Base-by-base conservation (phyloP, 2,797 vertebrate genomes). In the Sylvilagus floridanus region DNA sequence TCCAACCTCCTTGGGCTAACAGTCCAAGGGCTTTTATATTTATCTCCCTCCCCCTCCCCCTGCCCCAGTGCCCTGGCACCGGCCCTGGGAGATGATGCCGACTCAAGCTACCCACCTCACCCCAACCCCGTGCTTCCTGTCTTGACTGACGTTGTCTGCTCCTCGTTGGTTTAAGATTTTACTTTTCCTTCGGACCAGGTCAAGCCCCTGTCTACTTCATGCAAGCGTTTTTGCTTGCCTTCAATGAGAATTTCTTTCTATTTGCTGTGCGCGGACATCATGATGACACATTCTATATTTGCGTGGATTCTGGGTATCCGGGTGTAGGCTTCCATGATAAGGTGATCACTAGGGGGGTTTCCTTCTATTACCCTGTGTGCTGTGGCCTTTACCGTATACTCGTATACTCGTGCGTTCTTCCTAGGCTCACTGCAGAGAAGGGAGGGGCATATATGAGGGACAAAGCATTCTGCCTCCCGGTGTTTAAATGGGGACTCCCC, bases 151-250 rank as follows among this genome's bases (percentile, higher is more conserved):
- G 30, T 2, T 16, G n/a, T 28, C 2, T 14, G 28, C 24, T 5
- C 14, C 22, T 30, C 62, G 16, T 1, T 16, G 16, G 63, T 21
- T 62, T 19, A 72, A 69, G 78, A 32, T 4, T 8, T 8, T 6
- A 9, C 26, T 24, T 30, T 1, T 0, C 2, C 63, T 52, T 26
- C 1, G 62, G 84, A 30, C 60, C 68, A 32, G 62, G 42, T 14
- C 28, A 0, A 0, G 5, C 37, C 28, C 28, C 17, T 0, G 0
- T 9, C 37, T 63, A 42, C 2, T 16, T 24, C 37, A 8, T 0
- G 32, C 24, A 68, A 62, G 28, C 42, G 12, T 32, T 76, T 28
- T 42, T 24, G 17, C 32, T 52, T 28, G 22, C 63, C 35, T 66
- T 28, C 35, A 0, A 2, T 2, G 75, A 21, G 52, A 12, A 22